Percentiles rank a stretch among this genome's conserved stretches.
Evolutionary conservation across 1,140 invertebrate genomes (phyloP).

Genomic region (Bicyclus anynana): DNA sequence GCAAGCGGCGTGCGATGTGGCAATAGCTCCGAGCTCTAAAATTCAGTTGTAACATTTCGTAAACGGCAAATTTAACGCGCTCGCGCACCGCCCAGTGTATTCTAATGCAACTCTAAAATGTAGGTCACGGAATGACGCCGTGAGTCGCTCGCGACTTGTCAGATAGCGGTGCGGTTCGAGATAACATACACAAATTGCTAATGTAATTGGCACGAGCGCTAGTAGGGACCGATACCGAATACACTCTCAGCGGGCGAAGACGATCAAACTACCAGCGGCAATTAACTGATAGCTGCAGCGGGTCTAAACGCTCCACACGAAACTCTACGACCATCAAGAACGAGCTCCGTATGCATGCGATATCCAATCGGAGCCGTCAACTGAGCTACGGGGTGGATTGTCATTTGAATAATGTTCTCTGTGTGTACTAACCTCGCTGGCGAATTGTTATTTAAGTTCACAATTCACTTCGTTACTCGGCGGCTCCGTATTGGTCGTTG

Average conservation of each 20-base stretch:
- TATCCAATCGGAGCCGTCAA: slow-evolving; percentile 17
- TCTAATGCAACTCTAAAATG: slow-evolving; percentile 68
- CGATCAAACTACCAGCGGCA: slow-evolving; percentile 2
- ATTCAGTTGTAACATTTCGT: slow-evolving; percentile 72
- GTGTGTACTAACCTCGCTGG: slow-evolving; percentile 8
- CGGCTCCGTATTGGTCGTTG: slow-evolving; percentile 10
- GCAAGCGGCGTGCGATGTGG: slow-evolving; percentile 57
- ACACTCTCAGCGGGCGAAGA: neutral
- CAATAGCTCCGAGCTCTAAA: slow-evolving; percentile 63
- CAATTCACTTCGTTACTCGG: slow-evolving; percentile 26
- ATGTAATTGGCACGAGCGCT: slow-evolving; percentile 21
- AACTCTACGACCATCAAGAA: slow-evolving; percentile 1
- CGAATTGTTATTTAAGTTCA: slow-evolving; percentile 16
- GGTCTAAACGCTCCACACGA: slow-evolving; percentile 14
- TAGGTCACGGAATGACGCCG: slow-evolving; percentile 55
- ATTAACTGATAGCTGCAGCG: slow-evolving; percentile 15
- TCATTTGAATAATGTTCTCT: neutral
- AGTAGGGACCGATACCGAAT: slow-evolving; percentile 3
- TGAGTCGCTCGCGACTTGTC: slow-evolving; percentile 40
- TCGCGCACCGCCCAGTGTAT: slow-evolving; percentile 62
- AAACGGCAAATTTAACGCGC: slow-evolving; percentile 70
- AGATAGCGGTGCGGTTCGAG: slow-evolving; percentile 41
- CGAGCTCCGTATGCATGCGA: neutral
- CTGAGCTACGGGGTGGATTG: slow-evolving; percentile 10
- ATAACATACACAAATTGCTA: slow-evolving; percentile 32